Conservation (phyloP, 2,797 vertebrate genomes). For the Chelon auratus region DNA sequence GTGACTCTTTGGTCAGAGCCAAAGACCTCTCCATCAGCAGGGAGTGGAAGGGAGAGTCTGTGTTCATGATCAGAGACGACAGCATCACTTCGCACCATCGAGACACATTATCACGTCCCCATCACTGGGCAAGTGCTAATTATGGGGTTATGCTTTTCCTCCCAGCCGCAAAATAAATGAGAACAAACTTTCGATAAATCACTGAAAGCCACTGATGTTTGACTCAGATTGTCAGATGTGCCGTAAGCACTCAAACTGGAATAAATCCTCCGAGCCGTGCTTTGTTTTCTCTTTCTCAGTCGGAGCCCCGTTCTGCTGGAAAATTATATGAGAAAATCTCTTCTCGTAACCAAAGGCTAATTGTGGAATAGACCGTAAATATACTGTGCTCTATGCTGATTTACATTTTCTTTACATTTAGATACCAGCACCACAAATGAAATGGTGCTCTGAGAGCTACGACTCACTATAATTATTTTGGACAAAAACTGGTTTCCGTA, state of each 20-base stretch:
- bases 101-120: slow-evolving; percentile 58
- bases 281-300: slow-evolving; percentile 28
- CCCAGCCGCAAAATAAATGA: slow-evolving; percentile 51
- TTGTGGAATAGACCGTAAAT: slow-evolving; percentile 26
- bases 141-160: slow-evolving; percentile 63
- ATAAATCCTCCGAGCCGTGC: slow-evolving; percentile 13
- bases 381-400: slow-evolving; percentile 20
- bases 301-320: slow-evolving; percentile 7
- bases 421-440: slow-evolving; percentile 24
- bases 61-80: slow-evolving; percentile 36
- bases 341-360: not conserved
- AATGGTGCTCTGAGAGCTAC: slow-evolving; percentile 2
- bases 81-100: slow-evolving; percentile 43
- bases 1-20: not conserved
- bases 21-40: slow-evolving; percentile 8
- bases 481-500: slow-evolving; percentile 2
- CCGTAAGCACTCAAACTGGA: slow-evolving; percentile 16
- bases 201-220: slow-evolving; percentile 40
- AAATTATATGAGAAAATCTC: slow-evolving; percentile 16
- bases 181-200: slow-evolving; percentile 58
- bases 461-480: slow-evolving; percentile 17
- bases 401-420: slow-evolving; percentile 42
- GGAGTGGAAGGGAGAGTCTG: slow-evolving; percentile 8
- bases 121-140: slow-evolving; percentile 60
- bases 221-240: slow-evolving; percentile 22